Percentiles rank a stretch among this genome's conserved stretches.
Evolutionary conservation across 2,888 invertebrate species (phyloP).

Genomic region (Heliconius sara): DNA sequence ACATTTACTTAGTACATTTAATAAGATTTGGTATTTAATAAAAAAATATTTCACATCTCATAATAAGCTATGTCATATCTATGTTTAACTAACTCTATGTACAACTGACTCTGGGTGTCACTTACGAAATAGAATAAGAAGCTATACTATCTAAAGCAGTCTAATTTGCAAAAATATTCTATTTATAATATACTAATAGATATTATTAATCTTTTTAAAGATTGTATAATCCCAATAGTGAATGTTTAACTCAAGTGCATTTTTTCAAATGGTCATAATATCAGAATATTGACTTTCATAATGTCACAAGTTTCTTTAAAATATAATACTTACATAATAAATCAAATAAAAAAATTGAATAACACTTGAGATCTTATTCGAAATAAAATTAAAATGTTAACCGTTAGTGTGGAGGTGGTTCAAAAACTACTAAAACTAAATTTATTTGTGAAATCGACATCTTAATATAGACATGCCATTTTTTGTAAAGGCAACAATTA

Average conservation of each 20-base stretch:
- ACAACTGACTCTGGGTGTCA: constrained; percentile 65
- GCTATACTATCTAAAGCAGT: constrained; percentile 29
- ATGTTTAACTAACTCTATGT: constrained; percentile 50
- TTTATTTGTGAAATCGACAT: constrained; percentile 23
- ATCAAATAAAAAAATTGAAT: neutral
- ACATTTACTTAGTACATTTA: constrained; percentile 41
- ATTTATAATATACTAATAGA: constrained; percentile 19
- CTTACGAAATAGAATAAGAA: constrained; percentile 30
- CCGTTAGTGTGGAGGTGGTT: constrained; percentile 32
- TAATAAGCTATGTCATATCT: constrained; percentile 41
- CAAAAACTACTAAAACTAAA: constrained; percentile 28
- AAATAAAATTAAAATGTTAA: constrained; percentile 28
- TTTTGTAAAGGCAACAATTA: constrained; percentile 41
- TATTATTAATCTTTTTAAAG: neutral
- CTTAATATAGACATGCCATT: constrained; percentile 31
- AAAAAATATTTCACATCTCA: constrained; percentile 64
- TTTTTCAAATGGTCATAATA: neutral
- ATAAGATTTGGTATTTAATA: constrained; percentile 68
- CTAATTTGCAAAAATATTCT: constrained; percentile 34
- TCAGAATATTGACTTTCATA: neutral
- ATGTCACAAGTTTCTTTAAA: neutral
- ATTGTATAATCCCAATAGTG: neutral
- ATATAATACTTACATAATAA: neutral
- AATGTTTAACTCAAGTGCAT: neutral
- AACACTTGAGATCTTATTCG: constrained; percentile 36